phyloP scores from a whole-genome alignment of 2,888 invertebrate genomes.

The Fissipunctia ypsillon region DNA sequence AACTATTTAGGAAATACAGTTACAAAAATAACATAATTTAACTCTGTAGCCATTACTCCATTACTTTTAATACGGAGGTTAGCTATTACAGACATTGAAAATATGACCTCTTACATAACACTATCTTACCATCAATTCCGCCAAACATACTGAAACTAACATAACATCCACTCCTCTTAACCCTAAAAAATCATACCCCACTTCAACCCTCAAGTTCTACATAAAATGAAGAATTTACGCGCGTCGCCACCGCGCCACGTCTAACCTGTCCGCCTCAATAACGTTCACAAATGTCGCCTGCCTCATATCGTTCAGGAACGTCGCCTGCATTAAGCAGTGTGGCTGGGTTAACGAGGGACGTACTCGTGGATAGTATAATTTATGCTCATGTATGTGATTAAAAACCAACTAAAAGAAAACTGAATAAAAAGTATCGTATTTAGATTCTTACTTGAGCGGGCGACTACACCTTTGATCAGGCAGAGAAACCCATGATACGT shows the following conservation, averaged over 20 bases:
- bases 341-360: slow-evolving; percentile 4
- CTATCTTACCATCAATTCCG: background rate
- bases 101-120: background rate
- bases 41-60: too few relatives aligned
- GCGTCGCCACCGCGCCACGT: slow-evolving; percentile 43
- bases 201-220: slow-evolving; percentile 36
- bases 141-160: slow-evolving; percentile 1
- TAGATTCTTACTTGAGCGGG: background rate
- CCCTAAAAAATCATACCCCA: slow-evolving; percentile 58
- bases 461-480: too few relatives aligned
- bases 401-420: background rate
- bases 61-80: too few relatives aligned
- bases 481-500: too few relatives aligned
- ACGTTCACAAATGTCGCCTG: slow-evolving; percentile 45
- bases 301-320: slow-evolving; percentile 43
- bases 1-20: too few relatives aligned
- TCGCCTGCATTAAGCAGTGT: slow-evolving; percentile 1
- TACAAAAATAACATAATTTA: too few relatives aligned
- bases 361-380: background rate
- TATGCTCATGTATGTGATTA: background rate
- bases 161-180: slow-evolving; percentile 37
- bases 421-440: background rate
- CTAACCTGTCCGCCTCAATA: slow-evolving; percentile 55
- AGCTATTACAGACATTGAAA: background rate
- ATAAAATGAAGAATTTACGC: slow-evolving; percentile 61